Base-by-base conservation (phyloP, 1,140 invertebrate species). In the Potamilus streckersoni region DNA sequence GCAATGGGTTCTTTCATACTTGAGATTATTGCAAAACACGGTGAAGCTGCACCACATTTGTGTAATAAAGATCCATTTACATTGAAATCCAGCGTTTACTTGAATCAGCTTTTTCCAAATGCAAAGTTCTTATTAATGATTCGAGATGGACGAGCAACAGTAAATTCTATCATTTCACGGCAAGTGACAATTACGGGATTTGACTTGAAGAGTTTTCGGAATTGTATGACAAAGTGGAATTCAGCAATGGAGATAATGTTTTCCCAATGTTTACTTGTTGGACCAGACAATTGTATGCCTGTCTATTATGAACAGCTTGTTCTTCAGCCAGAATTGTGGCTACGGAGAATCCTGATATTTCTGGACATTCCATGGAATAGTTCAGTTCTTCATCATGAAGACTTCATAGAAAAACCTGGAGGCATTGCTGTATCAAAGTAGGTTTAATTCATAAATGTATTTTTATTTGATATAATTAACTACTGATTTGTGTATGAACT, bases 41-140 rank as follows among this genome's bases (percentile, higher is more conserved):
- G 98, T 49, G 95, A 97, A 82, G 95, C 96, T 17, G 97, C 98
- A 0, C 83, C 84, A 49, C 91, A 96, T 49, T 93, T 99, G 69
- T 99, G 98, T 91, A 99, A 99, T 92, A 99, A 99, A 91, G 98
- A 99, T 92, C 98, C 98, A 20, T 98, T 99, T 91, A 97, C 97
- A 91, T 95, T 97, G 82, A 94, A 95, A 72, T 94, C 94, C 81
- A 88, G 94, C 59, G 95, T 69, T 92, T 98, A 87, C 76, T 77
- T 90, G 17, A 98, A 87, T 96, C 98, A 80, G 79, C 93, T 89
- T 64, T 94, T 94, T 84, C 93, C 94, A 13, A 92, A 93, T 80
- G 90, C 97, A 58, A 99, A 99, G 91, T 99, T 98, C 91, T 92
- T 99, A 82, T 96, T 99, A 89, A 98, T 99, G 96, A 94, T 98